Percentiles rank a stretch among this genome's conserved stretches.
Conservation (phyloP, 2,113 vertebrate genomes). For the Cebus imitator region DNA sequence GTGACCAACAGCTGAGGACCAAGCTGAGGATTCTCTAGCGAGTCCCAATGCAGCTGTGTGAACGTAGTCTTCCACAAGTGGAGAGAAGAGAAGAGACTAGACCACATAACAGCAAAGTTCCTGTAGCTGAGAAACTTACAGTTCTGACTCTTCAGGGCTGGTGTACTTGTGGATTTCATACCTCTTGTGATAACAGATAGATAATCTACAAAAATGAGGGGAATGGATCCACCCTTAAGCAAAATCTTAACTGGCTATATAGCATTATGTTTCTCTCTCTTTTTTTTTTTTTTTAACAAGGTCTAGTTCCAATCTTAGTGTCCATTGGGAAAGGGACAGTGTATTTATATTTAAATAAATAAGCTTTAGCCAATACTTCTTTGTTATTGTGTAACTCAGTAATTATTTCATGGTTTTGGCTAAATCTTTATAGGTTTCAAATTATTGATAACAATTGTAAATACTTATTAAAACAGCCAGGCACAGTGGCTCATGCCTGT, state of each 20-base stretch:
- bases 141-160: not conserved
- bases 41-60: not conserved
- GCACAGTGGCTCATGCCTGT: no score
- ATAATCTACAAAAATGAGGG: not conserved
- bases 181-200: not conserved
- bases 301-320: not conserved
- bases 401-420: not conserved
- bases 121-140: not conserved
- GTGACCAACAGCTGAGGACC: not conserved
- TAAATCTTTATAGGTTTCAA: not conserved
- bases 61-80: not conserved
- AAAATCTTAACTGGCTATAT: not conserved
- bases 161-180: not conserved
- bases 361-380: not conserved
- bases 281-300: not conserved
- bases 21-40: no score
- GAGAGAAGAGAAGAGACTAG: not conserved
- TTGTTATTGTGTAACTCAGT: not conserved
- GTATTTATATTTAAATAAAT: not conserved
- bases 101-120: fast-evolving
- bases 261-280: not conserved
- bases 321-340: not conserved
- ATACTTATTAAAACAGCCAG: not conserved
- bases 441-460: not conserved
- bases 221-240: no score